These are phyloP conservation scores for Neuroscelio doddi DNA, from an alignment of 2,888 invertebrate genomes.

Conservation along the genomic window DNA sequence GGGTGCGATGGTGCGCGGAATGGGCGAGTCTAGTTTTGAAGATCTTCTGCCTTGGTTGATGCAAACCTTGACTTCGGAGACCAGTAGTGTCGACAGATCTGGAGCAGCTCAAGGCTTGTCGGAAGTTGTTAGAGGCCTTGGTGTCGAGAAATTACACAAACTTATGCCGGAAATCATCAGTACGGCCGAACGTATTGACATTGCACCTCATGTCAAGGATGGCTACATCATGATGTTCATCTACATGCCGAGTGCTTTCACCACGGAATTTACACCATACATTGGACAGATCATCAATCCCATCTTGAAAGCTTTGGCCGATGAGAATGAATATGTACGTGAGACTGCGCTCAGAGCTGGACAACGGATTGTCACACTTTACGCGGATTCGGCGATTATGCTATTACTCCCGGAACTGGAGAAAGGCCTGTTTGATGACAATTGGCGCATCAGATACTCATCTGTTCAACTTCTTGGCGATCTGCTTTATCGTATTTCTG, in stretches of 20 bases:
- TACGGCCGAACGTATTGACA: conserved; percentile 93
- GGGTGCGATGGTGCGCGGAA: conserved; percentile 97
- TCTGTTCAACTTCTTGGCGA: conserved; percentile 97
- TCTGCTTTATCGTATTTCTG: conserved; percentile 95
- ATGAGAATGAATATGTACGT: conserved; percentile 98
- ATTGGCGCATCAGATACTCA: conserved; percentile 95
- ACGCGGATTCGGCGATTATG: conserved; percentile 95
- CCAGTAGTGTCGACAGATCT: conserved; percentile 94
- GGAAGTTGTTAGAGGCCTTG: conserved; percentile 97
- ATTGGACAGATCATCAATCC: conserved; percentile 98
- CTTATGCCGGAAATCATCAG: conserved; percentile 98
- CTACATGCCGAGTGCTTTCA: conserved; percentile 98
- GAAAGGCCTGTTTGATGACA: conserved; percentile 95
- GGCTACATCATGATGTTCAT: conserved; percentile 99
- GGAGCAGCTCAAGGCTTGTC: conserved; percentile 98
- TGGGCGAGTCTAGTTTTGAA: conserved; percentile 97
- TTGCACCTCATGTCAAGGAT: conserved; percentile 97
- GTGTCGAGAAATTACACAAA: conserved; percentile 94
- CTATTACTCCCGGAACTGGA: conserved; percentile 95
- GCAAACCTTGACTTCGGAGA: conserved; percentile 96
- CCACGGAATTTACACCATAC: conserved; percentile 95
- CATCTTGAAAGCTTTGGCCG: conserved; percentile 96
- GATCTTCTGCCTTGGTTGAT: conserved; percentile 98
- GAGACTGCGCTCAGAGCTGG: conserved; percentile 98
- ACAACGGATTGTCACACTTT: conserved; percentile 95